Evolutionary conservation across 2,113 vertebrate genomes (phyloP).

Genomic region (Labrus mixtus): DNA sequence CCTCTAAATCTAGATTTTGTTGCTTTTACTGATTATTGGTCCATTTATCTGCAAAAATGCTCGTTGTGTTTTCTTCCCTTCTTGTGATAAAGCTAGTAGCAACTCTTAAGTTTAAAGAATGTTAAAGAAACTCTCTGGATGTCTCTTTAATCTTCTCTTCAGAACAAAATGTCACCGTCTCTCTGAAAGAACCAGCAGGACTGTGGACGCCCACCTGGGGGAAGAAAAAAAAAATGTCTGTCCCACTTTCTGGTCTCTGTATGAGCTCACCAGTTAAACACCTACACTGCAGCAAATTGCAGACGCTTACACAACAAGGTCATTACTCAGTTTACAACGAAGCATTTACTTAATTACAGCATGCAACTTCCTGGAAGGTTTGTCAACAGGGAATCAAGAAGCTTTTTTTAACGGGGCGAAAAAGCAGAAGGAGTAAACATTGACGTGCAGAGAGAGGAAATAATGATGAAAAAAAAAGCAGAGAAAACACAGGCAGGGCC

Average conservation of each 20-base stretch:
- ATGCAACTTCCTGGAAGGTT: conserved; percentile 4
- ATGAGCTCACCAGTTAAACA: conserved; percentile 21
- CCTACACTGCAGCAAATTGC: background rate
- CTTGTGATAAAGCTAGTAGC: no score
- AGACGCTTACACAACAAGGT: conserved; percentile 24
- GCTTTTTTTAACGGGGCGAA: conserved; percentile 16
- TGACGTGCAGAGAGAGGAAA: background rate
- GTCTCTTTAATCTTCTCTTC: background rate
- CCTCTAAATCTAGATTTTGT: no score
- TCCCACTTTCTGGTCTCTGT: conserved; percentile 31
- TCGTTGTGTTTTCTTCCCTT: no score
- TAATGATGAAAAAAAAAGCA: background rate
- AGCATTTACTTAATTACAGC: conserved; percentile 8
- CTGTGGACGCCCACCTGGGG: conserved; percentile 7
- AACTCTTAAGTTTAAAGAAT: no score
- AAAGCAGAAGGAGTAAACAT: background rate
- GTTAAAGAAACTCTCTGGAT: no score
- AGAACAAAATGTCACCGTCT: conserved; percentile 11
- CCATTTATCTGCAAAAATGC: no score
- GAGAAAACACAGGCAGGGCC: background rate
- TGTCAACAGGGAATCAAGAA: conserved; percentile 17
- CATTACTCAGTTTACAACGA: conserved; percentile 23
- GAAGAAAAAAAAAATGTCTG: background rate
- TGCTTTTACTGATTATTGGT: no score
- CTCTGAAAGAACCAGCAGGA: conserved; percentile 16